Evolutionary conservation across 2,888 invertebrate genomes (phyloP).

Genomic region (Chirona hameri): DNA sequence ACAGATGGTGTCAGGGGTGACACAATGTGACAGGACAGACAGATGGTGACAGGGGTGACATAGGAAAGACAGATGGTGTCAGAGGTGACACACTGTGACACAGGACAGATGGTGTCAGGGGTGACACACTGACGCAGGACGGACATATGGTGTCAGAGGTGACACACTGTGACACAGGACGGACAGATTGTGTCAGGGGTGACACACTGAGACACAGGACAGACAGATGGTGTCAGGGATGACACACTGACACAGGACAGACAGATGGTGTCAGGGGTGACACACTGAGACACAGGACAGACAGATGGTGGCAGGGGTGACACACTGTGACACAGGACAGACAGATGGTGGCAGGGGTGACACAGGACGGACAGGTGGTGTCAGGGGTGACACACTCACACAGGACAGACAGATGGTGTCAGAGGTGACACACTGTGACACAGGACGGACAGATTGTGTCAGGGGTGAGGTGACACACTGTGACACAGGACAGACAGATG

Average conservation of each 20-base stretch:
- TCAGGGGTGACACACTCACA: slow-evolving; percentile 10
- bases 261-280: background rate
- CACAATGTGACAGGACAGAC: background rate
- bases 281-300: background rate
- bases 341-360: background rate
- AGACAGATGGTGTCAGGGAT: background rate
- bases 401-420: background rate
- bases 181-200: background rate
- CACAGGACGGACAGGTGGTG: background rate
- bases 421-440: slow-evolving; percentile 12
- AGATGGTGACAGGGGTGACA: background rate
- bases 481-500: background rate
- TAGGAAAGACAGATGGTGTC: background rate
- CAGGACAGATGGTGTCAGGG: background rate
- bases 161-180: slow-evolving; percentile 1
- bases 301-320: background rate
- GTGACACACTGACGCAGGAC: slow-evolving; percentile 6
- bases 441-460: background rate
- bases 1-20: background rate
- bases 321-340: background rate
- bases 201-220: slow-evolving; percentile 1
- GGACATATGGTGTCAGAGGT: background rate
- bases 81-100: slow-evolving; percentile 12
- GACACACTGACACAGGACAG: background rate
- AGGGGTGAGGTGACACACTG: slow-evolving; percentile 27